A percentile compares a stretch with the other conserved stretches of the same genome.
These are phyloP conservation scores for Myoxocephalus aenaeus DNA, from an alignment of 2,797 vertebrate species.

Conservation along the genomic window DNA sequence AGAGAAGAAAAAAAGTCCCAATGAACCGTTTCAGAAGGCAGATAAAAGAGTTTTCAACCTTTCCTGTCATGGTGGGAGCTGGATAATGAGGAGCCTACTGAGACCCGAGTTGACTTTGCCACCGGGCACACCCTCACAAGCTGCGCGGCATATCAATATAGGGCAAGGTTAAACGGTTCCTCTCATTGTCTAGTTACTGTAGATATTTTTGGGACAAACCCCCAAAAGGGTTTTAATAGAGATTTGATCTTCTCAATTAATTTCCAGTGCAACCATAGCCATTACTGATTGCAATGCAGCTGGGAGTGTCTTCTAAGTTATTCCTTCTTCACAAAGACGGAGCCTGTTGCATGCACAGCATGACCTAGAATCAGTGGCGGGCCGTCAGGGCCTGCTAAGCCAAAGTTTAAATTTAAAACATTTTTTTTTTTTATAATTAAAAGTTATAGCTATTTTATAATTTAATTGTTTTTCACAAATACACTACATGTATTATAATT, in stretches of 20 bases:
- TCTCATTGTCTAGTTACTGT: constrained; percentile 65
- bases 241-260: constrained; percentile 58
- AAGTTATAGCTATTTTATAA: too few species aligned
- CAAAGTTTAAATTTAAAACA: too few species aligned
- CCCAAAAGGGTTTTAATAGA: constrained; percentile 54
- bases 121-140: constrained; percentile 71
- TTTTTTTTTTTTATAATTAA: too few species aligned
- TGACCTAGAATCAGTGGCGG: constrained; percentile 5
- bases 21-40: constrained; percentile 58
- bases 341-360: constrained; percentile 27
- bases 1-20: constrained; percentile 49
- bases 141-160: constrained; percentile 73
- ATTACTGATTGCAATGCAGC: constrained; percentile 36
- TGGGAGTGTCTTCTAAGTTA: constrained; percentile 17
- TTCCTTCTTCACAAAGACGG: constrained; percentile 19
- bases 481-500: too few species aligned
- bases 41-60: constrained; percentile 75
- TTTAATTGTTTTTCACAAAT: too few species aligned
- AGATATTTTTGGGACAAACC: constrained; percentile 73
- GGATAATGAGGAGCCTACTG: constrained; percentile 78
- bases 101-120: constrained; percentile 82
- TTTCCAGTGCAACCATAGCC: constrained; percentile 50
- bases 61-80: constrained; percentile 64
- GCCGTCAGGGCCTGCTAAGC: too few species aligned
- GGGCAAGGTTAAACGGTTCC: constrained; percentile 81